phyloP scores from a whole-genome alignment of 1,140 invertebrate genomes.

The Sycophaga agraensis region DNA sequence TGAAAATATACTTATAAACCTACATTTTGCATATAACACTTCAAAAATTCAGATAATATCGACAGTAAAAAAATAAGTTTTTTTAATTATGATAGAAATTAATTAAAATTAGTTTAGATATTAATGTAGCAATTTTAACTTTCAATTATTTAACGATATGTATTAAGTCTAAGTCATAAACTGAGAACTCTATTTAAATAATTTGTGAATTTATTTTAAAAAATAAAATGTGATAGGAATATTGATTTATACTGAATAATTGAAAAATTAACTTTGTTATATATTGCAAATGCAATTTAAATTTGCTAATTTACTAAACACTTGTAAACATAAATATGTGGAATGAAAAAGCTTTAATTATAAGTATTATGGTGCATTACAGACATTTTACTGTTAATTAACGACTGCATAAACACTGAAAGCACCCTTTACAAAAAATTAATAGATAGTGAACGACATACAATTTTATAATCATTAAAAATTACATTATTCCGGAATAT shows the following conservation, averaged over 20 bases:
- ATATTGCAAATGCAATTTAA: background rate
- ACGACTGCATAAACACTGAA: no score
- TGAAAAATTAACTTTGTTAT: background rate
- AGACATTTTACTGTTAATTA: background rate
- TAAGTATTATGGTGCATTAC: background rate
- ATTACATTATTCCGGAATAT: background rate
- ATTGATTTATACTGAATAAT: background rate
- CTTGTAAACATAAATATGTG: background rate
- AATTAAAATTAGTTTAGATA: no score
- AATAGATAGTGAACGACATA: constrained; percentile 15
- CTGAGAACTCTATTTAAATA: no score
- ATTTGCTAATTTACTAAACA: background rate
- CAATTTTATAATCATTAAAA: constrained; percentile 1
- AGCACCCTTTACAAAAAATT: no score
- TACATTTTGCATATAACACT: no score
- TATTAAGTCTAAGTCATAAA: no score
- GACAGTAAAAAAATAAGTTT: no score
- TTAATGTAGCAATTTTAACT: no score
- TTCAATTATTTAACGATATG: no score
- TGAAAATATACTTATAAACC: no score
- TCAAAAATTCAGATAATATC: no score
- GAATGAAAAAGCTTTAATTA: constrained; percentile 10
- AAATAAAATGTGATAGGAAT: background rate
- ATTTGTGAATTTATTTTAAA: background rate
- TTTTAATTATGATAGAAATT: no score